These are phyloP conservation scores for Siniperca scherzeri DNA, from an alignment of 2,797 vertebrate species.

Conservation along the genomic window DNA sequence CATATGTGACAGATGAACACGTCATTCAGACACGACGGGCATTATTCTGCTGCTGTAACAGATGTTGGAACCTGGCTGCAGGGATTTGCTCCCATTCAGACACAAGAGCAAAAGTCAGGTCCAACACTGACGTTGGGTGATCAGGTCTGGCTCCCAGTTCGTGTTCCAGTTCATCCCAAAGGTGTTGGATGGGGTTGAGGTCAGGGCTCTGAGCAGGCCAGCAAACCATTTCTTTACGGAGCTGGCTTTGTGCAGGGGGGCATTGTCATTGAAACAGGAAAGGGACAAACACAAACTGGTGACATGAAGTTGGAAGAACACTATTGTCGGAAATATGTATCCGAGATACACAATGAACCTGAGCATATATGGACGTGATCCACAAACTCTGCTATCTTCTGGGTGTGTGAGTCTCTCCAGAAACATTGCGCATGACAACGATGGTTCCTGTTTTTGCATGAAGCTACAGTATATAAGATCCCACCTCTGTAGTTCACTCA, in stretches of 20 bases:
- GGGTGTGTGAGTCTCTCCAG: neutral
- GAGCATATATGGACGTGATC: constrained; percentile 13
- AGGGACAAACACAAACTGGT: neutral
- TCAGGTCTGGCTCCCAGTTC: no score
- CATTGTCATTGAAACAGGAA: no score
- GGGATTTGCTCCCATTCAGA: no score
- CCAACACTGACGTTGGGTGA: no score
- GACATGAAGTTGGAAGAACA: neutral
- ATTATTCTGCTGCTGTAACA: neutral
- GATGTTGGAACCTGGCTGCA: no score
- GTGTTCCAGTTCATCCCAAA: no score
- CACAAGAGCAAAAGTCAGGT: no score
- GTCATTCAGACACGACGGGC: neutral
- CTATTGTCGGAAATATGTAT: neutral
- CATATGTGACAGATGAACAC: neutral
- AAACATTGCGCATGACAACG: neutral
- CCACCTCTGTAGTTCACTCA: neutral
- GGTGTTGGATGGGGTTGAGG: no score
- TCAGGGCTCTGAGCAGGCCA: no score
- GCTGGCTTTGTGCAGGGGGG: no score
- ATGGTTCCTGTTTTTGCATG: constrained; percentile 34
- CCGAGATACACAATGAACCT: neutral
- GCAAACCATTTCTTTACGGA: no score
- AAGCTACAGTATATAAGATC: constrained; percentile 26
- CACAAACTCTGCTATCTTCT: neutral